Conservation (phyloP, 2,888 invertebrate genomes). For the Bombylius major region DNA sequence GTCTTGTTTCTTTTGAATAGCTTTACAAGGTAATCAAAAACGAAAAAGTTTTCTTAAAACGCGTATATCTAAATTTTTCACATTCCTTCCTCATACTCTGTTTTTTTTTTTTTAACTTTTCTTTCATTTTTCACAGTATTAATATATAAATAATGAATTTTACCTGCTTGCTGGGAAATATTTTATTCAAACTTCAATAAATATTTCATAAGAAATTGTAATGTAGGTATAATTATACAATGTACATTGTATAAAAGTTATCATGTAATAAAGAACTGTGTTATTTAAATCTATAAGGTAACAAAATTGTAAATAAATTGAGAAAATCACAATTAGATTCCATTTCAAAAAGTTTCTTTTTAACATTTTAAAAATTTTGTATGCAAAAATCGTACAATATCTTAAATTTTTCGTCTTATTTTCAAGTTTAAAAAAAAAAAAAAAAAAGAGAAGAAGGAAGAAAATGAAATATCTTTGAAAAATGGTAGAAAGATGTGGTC, state of each 20-base stretch:
- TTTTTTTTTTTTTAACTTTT: not conserved
- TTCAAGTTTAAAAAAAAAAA: not conserved
- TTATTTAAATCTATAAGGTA: no score
- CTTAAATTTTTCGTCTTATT: not conserved
- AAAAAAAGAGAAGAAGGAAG: no score
- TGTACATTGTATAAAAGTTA: no score
- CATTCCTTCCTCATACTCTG: not conserved
- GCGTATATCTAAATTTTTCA: not conserved
- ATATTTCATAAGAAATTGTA: conserved; percentile 4
- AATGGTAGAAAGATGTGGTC: no score
- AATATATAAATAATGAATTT: not conserved
- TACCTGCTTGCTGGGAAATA: not conserved
- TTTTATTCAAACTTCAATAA: conserved; percentile 7
- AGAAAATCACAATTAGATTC: conserved; percentile 21
- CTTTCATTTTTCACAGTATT: not conserved
- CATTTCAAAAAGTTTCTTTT: conserved; percentile 16
- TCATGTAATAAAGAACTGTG: no score
- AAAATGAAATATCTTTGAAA: not conserved
- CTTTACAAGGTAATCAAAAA: not conserved
- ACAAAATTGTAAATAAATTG: conserved; percentile 19
- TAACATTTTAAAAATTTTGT: not conserved
- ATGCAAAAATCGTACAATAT: conserved; percentile 7
- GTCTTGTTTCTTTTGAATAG: not conserved
- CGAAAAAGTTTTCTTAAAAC: not conserved
- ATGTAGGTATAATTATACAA: not conserved